phyloP scores from a whole-genome alignment of 1,140 invertebrate genomes.

The Drosophila bifasciata region DNA sequence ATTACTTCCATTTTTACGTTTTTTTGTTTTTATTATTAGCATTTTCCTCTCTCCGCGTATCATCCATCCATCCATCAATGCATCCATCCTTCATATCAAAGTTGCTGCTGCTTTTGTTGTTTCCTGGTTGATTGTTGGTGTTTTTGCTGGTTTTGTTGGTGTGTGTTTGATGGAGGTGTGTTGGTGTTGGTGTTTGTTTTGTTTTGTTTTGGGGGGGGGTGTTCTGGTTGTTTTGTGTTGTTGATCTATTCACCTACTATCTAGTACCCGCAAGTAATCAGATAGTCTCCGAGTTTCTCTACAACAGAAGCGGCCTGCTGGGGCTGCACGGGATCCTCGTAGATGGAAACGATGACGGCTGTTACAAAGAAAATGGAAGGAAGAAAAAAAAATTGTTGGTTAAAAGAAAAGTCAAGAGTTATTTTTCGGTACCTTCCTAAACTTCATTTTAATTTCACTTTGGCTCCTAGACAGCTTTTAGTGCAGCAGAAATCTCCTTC shows the following conservation, averaged over 20 bases:
- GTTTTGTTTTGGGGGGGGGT: slow-evolving; percentile 59
- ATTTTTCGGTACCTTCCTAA: neutral
- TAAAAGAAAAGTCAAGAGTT: slow-evolving; percentile 1
- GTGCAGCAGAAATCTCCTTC: too few species aligned
- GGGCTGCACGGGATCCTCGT: slow-evolving; percentile 97
- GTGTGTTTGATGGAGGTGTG: slow-evolving; percentile 36
- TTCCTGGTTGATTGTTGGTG: slow-evolving; percentile 38
- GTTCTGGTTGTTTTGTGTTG: slow-evolving; percentile 52
- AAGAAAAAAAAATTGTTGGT: neutral
- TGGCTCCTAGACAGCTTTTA: too few species aligned
- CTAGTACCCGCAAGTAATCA: slow-evolving; percentile 97
- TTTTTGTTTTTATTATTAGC: slow-evolving; percentile 67
- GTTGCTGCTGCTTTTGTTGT: slow-evolving; percentile 34
- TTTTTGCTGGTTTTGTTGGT: slow-evolving; percentile 47
- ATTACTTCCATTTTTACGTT: slow-evolving; percentile 64
- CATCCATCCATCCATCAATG: too few species aligned
- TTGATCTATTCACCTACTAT: slow-evolving; percentile 89
- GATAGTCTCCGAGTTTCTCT: slow-evolving; percentile 97
- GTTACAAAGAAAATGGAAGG: slow-evolving; percentile 84
- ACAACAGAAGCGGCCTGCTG: slow-evolving; percentile 97
- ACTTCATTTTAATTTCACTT: neutral
- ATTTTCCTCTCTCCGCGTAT: slow-evolving; percentile 35
- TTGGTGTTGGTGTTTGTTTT: slow-evolving; percentile 21
- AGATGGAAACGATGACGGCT: slow-evolving; percentile 96
- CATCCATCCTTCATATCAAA: slow-evolving; percentile 44